Conservation (phyloP, 2,797 vertebrate genomes). For the Semotilus atromaculatus region DNA sequence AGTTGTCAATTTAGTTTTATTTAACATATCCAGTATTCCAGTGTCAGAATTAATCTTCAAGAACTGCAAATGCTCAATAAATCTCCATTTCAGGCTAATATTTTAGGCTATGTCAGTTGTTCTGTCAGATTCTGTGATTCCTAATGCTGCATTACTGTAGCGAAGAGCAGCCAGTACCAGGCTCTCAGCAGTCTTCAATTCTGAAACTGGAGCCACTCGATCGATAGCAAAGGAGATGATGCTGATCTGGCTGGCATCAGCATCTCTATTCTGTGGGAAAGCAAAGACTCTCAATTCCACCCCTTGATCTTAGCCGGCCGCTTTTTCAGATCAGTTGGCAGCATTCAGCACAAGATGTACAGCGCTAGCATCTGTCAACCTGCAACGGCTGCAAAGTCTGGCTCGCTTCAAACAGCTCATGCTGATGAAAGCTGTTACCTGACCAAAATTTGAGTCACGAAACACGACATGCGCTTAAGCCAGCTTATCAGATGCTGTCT, state of each 20-base stretch:
- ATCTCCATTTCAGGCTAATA: slow-evolving; percentile 52
- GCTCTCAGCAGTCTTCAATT: slow-evolving; percentile 27
- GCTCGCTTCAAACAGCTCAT: slow-evolving; percentile 24
- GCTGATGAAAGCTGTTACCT: slow-evolving; percentile 61
- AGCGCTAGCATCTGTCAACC: slow-evolving; percentile 23
- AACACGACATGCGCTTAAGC: slow-evolving; percentile 68
- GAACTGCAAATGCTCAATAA: slow-evolving; percentile 28
- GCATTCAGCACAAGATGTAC: slow-evolving; percentile 21
- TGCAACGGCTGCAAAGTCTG: slow-evolving; percentile 29
- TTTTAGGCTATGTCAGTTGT: slow-evolving; percentile 16
- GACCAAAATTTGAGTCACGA: slow-evolving; percentile 61
- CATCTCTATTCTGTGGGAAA: slow-evolving; percentile 51
- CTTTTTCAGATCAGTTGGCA: slow-evolving; percentile 14
- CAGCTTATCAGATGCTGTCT: slow-evolving; percentile 74
- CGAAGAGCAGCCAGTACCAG: slow-evolving; percentile 3
- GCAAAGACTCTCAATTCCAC: slow-evolving; percentile 39
- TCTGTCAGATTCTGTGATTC: slow-evolving; percentile 6
- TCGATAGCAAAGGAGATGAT: slow-evolving; percentile 49
- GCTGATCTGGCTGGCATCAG: slow-evolving; percentile 48
- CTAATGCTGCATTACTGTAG: slow-evolving; percentile 36
- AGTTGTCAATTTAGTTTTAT: too few species aligned
- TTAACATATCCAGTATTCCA: too few species aligned
- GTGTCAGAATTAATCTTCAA: not conserved
- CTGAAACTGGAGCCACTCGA: slow-evolving; percentile 37
- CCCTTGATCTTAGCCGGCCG: slow-evolving; percentile 11